Evolutionary conservation across 2,888 invertebrate species (phyloP), one percentile per base, ranked within the genome.

Genomic region (Xanthia icteritia): DNA sequence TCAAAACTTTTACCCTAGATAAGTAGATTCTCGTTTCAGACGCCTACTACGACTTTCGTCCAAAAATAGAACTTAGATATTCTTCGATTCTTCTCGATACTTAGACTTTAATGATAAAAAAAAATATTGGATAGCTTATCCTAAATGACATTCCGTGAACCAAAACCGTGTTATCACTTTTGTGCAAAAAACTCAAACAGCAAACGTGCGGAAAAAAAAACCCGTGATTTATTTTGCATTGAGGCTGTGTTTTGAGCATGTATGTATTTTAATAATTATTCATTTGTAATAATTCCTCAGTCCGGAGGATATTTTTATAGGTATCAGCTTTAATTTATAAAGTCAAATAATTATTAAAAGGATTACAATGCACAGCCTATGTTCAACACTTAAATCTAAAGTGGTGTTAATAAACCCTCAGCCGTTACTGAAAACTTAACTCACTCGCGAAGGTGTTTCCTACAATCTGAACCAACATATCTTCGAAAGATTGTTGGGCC

Each of bases 381-480:
- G 15, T 61, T 27, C 36, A 63, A 66, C 4, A 67, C 15, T n/a
- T 39, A 36, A 82, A 64, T 8, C 54, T 2, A 23, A 70, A 67
- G 51, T 73, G 27, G 45, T 81, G 60, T 60, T 65, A 75, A 61
- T 64, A 72, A 74, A 64, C 77, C 77, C 66, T 73, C 51, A 66
- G 45, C 80, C 86, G 61, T 73, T 66, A 73, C 81, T 69, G 67
- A 86, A 88, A 89, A 88, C 82, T 76, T 63, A 86, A 97, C 97
- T 97, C 94, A 97, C 97, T 97, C 77, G 96, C 93, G 88, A 94
- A 97, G 74, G 93, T 93, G 86, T 94, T 96, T 66, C 97, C 97
- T 82, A 97, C 95, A 82, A 94, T 94, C 85, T 95, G 94, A 56
- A 93, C 85, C 76, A 97, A 92, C 77, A 97, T 96, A n/a, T 97